Evolutionary conservation across 2,888 invertebrate species (phyloP), one percentile per base, ranked within the genome.

Genomic region (Lobophora halterata): DNA sequence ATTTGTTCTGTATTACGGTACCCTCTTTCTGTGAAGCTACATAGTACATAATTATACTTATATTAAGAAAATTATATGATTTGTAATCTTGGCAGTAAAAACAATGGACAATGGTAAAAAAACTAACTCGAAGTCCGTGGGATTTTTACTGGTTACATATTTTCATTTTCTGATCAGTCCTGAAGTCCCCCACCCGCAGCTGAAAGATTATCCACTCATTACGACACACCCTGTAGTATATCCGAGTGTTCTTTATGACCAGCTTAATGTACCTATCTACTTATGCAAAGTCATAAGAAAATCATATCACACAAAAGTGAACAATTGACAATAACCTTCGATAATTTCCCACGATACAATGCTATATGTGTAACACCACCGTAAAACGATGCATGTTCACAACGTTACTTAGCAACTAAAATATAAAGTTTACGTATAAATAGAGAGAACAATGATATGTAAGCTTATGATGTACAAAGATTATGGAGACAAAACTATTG

Each of bases 401-500:
- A 21, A 16, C 21, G 5, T 16, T 9, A 8, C 14, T 20, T 25
- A 12, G 5, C 2, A 2, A 0, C 3, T 4, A 2, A n/a, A 3
- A 5, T 10, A 23, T 24, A 36, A 13, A 11, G 29, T 8, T 2
- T n/a, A 3, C 0, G 10, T 4, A 9, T 2, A 10, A 18, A 9
- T 3, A 24, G 4, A 9, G 24, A 20, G 5, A 13, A 3, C 2
- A 3, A 14, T 3, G 2, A 23, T 7, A 20, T 32, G 21, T 16
- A 31, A 8, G 21, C 12, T 28, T 35, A 32, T 23, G 33, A 42
- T 56, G 47, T 32, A 43, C 45, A 44, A 51, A 51, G 36, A 46
- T 51, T 31, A 46, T 28, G n/a, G n/a, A n/a, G n/a, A 34, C 34
- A 44, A 56, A 49, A 39, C 9, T 21, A 40, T 51, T 51, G 45